phyloP scores from a whole-genome alignment of 2,888 invertebrate species.

The Aphrophora alni region DNA sequence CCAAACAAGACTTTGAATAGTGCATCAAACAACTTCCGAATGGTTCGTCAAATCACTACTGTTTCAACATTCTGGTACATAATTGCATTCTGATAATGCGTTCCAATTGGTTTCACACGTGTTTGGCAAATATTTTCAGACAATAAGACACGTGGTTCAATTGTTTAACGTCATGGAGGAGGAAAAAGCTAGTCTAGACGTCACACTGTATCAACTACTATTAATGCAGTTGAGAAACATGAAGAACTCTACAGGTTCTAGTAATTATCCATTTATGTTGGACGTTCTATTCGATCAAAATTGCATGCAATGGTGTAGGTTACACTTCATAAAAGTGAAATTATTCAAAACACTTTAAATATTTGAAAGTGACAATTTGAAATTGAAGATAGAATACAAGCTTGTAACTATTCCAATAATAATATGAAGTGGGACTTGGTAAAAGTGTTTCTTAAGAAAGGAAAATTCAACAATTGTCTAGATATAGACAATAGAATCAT shows the following conservation, averaged over 20 bases:
- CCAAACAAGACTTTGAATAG: slow-evolving; percentile 42
- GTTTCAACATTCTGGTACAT: slow-evolving; percentile 46
- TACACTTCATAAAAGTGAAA: too few species aligned
- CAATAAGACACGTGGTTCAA: too few species aligned
- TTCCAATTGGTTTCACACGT: slow-evolving; percentile 47
- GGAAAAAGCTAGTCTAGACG: neutral
- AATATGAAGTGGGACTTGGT: slow-evolving; percentile 9
- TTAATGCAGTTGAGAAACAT: slow-evolving; percentile 10
- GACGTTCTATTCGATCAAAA: too few species aligned
- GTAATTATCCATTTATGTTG: neutral
- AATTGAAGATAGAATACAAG: slow-evolving; percentile 10
- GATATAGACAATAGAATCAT: neutral
- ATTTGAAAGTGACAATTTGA: neutral
- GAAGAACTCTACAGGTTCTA: neutral
- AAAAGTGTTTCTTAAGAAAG: neutral
- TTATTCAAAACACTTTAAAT: neutral
- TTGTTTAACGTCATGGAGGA: too few species aligned
- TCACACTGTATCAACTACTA: neutral
- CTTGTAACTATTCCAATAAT: neutral
- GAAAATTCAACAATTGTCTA: neutral
- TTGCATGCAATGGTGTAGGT: too few species aligned
- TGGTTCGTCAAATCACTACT: slow-evolving; percentile 40
- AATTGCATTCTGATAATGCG: slow-evolving; percentile 46
- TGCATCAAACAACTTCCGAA: slow-evolving; percentile 41
- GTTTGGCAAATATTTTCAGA: too few species aligned